These are phyloP conservation scores for Danio choprae DNA, from an alignment of 2,797 vertebrate species.

Conservation along the genomic window DNA sequence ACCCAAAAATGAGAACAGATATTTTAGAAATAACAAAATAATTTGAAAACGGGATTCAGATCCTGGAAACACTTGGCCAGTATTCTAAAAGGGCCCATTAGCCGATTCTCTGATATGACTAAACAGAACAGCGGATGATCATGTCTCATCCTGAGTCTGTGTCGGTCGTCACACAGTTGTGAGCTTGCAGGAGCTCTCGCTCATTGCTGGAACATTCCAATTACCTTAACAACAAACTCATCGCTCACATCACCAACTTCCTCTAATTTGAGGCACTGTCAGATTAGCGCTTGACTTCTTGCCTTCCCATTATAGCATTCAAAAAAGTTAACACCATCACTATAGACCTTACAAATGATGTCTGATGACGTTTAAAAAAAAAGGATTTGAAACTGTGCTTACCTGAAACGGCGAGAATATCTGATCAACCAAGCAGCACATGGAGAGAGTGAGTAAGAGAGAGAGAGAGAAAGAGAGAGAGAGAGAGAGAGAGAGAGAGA, in stretches of 20 bases:
- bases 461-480: too few species aligned
- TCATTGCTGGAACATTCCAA: constrained; percentile 24
- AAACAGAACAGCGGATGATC: constrained; percentile 1
- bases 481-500: too few species aligned
- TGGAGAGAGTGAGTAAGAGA: neutral
- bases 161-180: constrained; percentile 21
- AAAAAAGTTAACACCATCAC: neutral
- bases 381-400: constrained; percentile 40
- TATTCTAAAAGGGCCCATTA: constrained; percentile 42
- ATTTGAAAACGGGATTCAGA: constrained; percentile 3
- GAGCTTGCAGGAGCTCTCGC: neutral
- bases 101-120: constrained; percentile 20
- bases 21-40: neutral
- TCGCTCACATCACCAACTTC: constrained; percentile 11
- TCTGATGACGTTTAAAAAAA: constrained; percentile 17
- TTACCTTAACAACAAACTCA: constrained; percentile 35
- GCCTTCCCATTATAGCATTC: neutral
- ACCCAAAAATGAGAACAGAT: neutral
- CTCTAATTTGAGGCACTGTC: constrained; percentile 36
- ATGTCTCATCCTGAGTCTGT: constrained; percentile 13
- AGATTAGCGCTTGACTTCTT: constrained; percentile 35
- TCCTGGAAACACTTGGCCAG: constrained; percentile 11
- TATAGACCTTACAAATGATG: neutral
- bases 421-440: constrained; percentile 16
- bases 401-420: constrained; percentile 49